Percentiles rank a stretch among this genome's conserved stretches.
These are phyloP conservation scores for Coregonus ussuriensis DNA, from an alignment of 2,797 vertebrate genomes.

Conservation along the genomic window DNA sequence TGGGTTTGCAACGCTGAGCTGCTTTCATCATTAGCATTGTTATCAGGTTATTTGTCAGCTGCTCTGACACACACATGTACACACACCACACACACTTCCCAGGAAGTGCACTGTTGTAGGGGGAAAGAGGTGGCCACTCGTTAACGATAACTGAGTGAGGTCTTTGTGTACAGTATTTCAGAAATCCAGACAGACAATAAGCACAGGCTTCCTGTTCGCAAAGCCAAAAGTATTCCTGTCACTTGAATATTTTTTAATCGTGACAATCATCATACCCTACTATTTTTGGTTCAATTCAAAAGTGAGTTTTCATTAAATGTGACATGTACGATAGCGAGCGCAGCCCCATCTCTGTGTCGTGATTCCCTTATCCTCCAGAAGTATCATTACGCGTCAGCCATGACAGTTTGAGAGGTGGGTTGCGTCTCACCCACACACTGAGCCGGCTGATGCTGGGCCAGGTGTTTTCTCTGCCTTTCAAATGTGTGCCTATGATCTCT, in stretches of 20 bases:
- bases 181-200: background rate
- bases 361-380: constrained; percentile 6
- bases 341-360: constrained; percentile 4
- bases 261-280: background rate
- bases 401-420: background rate
- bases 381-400: constrained; percentile 1
- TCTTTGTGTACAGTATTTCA: background rate
- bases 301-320: background rate
- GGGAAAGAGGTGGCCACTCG: constrained; percentile 3
- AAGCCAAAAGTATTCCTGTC: background rate
- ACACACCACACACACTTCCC: background rate
- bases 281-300: background rate
- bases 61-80: background rate
- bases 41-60: background rate
- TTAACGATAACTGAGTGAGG: background rate
- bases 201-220: background rate
- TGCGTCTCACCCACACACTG: constrained; percentile 1
- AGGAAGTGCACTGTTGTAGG: background rate
- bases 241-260: background rate
- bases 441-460: background rate
- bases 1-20: too few species aligned
- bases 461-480: constrained; percentile 29
- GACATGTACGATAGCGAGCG: background rate
- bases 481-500: constrained; percentile 53
- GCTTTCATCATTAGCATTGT: constrained; percentile 7